Percentiles rank a stretch among this genome's conserved stretches.
These are phyloP conservation scores for Lymantria monacha DNA, from an alignment of 2,888 invertebrate species.

Conservation along the genomic window DNA sequence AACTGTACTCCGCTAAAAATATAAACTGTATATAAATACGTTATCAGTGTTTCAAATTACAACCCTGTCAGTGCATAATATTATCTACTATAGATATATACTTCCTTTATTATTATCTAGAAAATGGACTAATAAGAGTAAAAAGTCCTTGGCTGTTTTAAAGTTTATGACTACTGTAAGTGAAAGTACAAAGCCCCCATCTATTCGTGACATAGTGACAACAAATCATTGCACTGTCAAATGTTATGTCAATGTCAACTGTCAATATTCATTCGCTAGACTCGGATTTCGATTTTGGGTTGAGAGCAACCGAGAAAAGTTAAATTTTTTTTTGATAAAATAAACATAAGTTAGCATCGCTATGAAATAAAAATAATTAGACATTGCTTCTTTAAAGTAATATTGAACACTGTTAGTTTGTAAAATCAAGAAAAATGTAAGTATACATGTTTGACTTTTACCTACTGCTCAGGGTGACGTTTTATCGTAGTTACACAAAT, in stretches of 20 bases:
- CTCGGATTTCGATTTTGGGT: not conserved
- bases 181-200: not conserved
- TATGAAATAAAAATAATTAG: constrained; percentile 26
- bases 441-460: constrained; percentile 33
- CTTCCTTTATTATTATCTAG: too few relatives aligned
- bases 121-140: too few relatives aligned
- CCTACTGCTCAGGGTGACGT: constrained; percentile 46
- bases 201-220: not conserved
- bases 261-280: constrained; percentile 12
- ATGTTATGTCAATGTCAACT: constrained; percentile 19
- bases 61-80: too few relatives aligned
- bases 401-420: not conserved
- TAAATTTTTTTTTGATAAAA: too few relatives aligned
- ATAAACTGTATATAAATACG: too few relatives aligned
- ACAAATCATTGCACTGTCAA: constrained; percentile 6
- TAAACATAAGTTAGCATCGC: constrained; percentile 7
- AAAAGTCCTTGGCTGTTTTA: too few relatives aligned
- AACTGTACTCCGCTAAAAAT: too few relatives aligned
- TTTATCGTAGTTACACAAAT: constrained; percentile 33
- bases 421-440: constrained; percentile 32
- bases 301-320: too few relatives aligned
- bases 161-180: not conserved
- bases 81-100: too few relatives aligned
- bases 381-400: constrained; percentile 11
- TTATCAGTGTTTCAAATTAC: too few relatives aligned